Percentiles rank a stretch among this genome's conserved stretches.
Conservation (phyloP, 2,888 invertebrate genomes). For the Nephrotoma guestfalica region DNA sequence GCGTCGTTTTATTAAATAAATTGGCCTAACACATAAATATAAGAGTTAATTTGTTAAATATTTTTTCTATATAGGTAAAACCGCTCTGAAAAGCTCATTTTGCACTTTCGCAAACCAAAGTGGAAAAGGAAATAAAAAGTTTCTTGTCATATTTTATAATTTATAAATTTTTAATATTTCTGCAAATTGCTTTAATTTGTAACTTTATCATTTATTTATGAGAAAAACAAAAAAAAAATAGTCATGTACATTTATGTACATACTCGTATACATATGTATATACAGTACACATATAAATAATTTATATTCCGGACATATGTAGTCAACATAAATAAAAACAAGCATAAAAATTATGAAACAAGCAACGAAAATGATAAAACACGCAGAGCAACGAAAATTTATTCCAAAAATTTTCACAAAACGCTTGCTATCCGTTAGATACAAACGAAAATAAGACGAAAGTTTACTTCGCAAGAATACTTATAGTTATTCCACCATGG, state of each 20-base stretch:
- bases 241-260: too few species aligned
- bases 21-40: too few species aligned
- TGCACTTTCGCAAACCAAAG: background rate
- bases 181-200: background rate
- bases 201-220: background rate
- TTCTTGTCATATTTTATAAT: background rate
- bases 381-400: background rate
- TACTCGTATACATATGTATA: background rate
- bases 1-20: too few species aligned
- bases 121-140: background rate
- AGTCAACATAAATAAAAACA: background rate
- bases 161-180: background rate
- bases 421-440: background rate
- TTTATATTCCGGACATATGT: background rate
- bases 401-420: background rate
- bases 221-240: background rate
- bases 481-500: background rate
- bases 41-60: too few species aligned
- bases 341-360: background rate
- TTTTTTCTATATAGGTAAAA: too few species aligned
- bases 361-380: background rate
- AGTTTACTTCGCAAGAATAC: too few species aligned
- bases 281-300: background rate
- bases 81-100: too few species aligned
- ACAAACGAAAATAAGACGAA: too few species aligned